Conservation (phyloP, 2,888 invertebrate species). For the Oscheius sp. region DNA sequence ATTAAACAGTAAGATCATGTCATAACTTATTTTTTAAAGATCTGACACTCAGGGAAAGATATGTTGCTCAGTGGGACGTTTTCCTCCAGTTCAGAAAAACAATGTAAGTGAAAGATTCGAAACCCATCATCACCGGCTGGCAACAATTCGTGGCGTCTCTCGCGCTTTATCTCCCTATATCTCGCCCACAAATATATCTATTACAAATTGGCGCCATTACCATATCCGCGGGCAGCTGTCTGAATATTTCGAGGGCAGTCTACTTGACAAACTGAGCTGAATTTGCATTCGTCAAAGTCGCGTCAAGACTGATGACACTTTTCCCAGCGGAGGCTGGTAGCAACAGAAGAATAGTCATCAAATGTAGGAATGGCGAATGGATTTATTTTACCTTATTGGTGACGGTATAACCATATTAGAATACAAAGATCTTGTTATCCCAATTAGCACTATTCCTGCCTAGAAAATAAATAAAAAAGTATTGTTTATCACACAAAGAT, state of each 20-base stretch:
- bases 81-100: neutral
- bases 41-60: neutral
- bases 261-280: constrained; percentile 27
- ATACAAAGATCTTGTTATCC: too few species aligned
- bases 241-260: constrained; percentile 29
- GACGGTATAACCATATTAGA: too few species aligned
- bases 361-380: too few species aligned
- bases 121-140: constrained; percentile 6
- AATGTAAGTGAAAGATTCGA: neutral
- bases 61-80: constrained; percentile 2
- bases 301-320: constrained; percentile 30
- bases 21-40: too few species aligned
- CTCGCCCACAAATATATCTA: constrained; percentile 23
- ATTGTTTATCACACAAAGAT: neutral
- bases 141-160: constrained; percentile 24
- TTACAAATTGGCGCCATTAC: constrained; percentile 31
- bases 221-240: constrained; percentile 32
- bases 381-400: too few species aligned
- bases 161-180: constrained; percentile 23
- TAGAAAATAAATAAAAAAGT: too few species aligned
- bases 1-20: too few species aligned
- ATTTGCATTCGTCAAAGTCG: constrained; percentile 31
- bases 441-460: too few species aligned
- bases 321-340: constrained; percentile 11
- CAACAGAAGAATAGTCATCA: too few species aligned